Conservation (phyloP, 2,888 invertebrate genomes). For the Andrena flavipes region DNA sequence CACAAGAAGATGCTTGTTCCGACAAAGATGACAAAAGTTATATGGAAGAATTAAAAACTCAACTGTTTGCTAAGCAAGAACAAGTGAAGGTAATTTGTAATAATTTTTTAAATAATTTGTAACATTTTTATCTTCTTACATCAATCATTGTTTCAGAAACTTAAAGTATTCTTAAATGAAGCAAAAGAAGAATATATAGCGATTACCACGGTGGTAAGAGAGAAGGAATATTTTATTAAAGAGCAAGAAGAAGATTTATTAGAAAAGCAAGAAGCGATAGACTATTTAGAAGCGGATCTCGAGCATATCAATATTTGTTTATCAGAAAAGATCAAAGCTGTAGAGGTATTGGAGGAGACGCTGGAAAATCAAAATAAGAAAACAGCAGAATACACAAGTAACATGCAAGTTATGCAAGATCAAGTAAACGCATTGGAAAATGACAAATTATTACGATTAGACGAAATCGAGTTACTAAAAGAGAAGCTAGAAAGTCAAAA, state of each 20-base stretch:
- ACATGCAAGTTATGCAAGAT: constrained; percentile 29
- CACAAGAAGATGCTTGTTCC: constrained; percentile 66
- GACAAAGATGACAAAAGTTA: constrained; percentile 65
- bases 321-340: constrained; percentile 70
- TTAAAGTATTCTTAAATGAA: constrained; percentile 80
- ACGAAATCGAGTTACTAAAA: constrained; percentile 20
- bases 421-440: constrained; percentile 49
- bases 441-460: constrained; percentile 42
- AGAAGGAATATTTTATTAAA: constrained; percentile 70
- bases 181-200: constrained; percentile 81
- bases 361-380: constrained; percentile 64
- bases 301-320: constrained; percentile 74
- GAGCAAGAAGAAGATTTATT: constrained; percentile 70
- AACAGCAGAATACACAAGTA: constrained; percentile 5
- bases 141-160: constrained; percentile 64
- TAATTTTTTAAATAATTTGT: neutral
- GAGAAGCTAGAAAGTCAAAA: constrained; percentile 69
- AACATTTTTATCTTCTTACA: constrained; percentile 5
- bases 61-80: constrained; percentile 72
- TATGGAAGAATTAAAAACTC: constrained; percentile 73
- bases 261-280: constrained; percentile 73
- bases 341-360: constrained; percentile 76
- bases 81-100: constrained; percentile 73
- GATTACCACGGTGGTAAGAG: constrained; percentile 69
- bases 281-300: constrained; percentile 77